These are phyloP conservation scores for Epinephelus moara DNA, from an alignment of 2,113 vertebrate genomes.

Conservation along the genomic window DNA sequence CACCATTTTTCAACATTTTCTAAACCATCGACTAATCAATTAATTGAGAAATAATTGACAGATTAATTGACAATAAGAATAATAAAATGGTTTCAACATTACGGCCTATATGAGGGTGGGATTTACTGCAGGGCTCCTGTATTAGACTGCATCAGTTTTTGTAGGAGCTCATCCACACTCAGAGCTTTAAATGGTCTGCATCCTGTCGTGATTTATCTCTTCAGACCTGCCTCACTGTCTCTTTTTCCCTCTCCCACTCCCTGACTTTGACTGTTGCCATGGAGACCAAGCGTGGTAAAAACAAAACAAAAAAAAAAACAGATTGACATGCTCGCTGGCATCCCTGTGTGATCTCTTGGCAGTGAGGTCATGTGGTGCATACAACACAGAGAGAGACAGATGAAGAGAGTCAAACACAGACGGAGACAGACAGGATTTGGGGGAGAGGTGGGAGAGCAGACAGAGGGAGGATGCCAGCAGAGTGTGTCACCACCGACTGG, in stretches of 20 bases:
- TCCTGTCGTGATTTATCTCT: constrained; percentile 46
- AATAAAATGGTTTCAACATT: background rate
- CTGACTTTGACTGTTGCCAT: constrained; percentile 64
- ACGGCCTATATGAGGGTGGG: background rate
- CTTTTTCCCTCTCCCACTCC: constrained; percentile 30
- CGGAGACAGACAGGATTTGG: constrained; percentile 40
- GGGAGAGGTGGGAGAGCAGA: constrained; percentile 4
- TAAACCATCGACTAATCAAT: too few species aligned
- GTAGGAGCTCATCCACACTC: constrained; percentile 1
- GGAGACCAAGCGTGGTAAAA: constrained; percentile 44
- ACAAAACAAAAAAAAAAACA: background rate
- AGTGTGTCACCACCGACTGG: constrained; percentile 62
- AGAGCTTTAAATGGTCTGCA: constrained; percentile 35
- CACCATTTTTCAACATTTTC: too few species aligned
- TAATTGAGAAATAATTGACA: too few species aligned
- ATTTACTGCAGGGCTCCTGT: background rate
- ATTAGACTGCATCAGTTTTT: background rate
- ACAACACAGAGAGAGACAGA: constrained; percentile 1
- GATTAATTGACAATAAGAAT: too few species aligned
- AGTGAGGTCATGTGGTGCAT: constrained; percentile 58
- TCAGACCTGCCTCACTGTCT: constrained; percentile 29
- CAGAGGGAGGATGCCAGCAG: constrained; percentile 51
- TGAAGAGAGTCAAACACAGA: constrained; percentile 40
- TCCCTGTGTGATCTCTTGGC: constrained; percentile 46
- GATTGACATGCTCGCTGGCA: constrained; percentile 46